Percentiles rank a stretch among this genome's conserved stretches.
These are phyloP conservation scores for Seira sanloemensis DNA, from an alignment of 2,888 invertebrate genomes.

Conservation along the genomic window DNA sequence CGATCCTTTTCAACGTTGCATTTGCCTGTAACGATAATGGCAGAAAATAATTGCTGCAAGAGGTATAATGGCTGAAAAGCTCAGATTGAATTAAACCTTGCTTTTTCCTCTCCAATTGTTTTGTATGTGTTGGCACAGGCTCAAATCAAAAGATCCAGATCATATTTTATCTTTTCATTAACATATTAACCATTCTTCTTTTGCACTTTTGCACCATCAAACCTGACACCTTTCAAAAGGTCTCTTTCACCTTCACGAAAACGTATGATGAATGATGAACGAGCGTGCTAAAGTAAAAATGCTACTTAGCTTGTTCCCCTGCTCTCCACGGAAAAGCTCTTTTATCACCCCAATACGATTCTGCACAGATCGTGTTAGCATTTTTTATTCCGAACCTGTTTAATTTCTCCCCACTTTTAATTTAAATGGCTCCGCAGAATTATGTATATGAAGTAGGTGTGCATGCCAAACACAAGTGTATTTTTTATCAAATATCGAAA, in stretches of 20 bases:
- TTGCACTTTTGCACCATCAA: slow-evolving; percentile 15
- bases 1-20: neutral
- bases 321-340: neutral
- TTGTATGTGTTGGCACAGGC: slow-evolving; percentile 49
- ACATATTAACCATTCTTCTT: slow-evolving; percentile 8
- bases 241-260: neutral
- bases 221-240: slow-evolving; percentile 54
- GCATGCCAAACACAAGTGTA: neutral
- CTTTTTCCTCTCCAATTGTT: slow-evolving; percentile 13
- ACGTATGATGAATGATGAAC: slow-evolving; percentile 29
- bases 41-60: no score
- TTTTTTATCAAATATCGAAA: neutral
- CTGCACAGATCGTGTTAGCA: neutral
- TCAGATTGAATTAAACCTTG: neutral
- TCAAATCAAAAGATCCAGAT: slow-evolving; percentile 43
- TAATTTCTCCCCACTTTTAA: neutral
- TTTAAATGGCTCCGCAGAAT: neutral
- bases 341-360: neutral
- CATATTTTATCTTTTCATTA: slow-evolving; percentile 17
- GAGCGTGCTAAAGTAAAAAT: slow-evolving; percentile 13
- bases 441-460: neutral
- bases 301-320: neutral
- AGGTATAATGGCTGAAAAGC: no score
- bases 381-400: neutral
- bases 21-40: no score